phyloP scores from a whole-genome alignment of 2,888 invertebrate species.

The Lochmaea capreae region DNA sequence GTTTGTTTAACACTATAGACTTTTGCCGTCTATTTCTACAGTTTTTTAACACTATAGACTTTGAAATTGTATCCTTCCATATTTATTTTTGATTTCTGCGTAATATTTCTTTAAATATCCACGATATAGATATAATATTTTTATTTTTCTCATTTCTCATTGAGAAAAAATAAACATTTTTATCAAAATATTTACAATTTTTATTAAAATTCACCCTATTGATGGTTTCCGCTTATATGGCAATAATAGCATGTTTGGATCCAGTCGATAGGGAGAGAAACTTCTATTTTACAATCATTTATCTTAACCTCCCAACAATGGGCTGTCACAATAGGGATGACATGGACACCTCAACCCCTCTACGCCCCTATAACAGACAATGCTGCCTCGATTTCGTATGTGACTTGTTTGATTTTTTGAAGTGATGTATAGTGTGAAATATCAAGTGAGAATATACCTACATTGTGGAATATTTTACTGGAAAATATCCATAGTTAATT shows the following conservation, averaged over 20 bases:
- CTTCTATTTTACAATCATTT: conserved; percentile 66
- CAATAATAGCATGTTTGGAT: conserved; percentile 59
- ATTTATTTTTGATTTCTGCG: no score
- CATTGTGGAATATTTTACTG: background rate
- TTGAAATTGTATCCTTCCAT: no score
- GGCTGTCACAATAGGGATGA: conserved; percentile 64
- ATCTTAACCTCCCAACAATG: conserved; percentile 65
- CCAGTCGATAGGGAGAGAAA: conserved; percentile 52
- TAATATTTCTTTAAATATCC: background rate
- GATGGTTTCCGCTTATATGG: conserved; percentile 60
- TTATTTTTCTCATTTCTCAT: no score
- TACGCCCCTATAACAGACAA: conserved; percentile 20
- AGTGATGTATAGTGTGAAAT: conserved; percentile 11
- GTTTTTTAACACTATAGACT: no score
- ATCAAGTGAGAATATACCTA: background rate
- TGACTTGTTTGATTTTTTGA: conserved; percentile 16
- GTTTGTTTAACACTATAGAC: no score
- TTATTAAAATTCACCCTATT: conserved; percentile 61
- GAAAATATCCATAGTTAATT: no score
- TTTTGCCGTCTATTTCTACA: no score
- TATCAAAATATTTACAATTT: conserved; percentile 52
- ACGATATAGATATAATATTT: background rate
- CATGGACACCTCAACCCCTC: conserved; percentile 48
- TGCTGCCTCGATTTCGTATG: conserved; percentile 7
- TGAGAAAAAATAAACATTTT: conserved; percentile 25